Evolutionary conservation across 1,140 invertebrate genomes (phyloP).

Genomic region (Lanistes nyassanus): DNA sequence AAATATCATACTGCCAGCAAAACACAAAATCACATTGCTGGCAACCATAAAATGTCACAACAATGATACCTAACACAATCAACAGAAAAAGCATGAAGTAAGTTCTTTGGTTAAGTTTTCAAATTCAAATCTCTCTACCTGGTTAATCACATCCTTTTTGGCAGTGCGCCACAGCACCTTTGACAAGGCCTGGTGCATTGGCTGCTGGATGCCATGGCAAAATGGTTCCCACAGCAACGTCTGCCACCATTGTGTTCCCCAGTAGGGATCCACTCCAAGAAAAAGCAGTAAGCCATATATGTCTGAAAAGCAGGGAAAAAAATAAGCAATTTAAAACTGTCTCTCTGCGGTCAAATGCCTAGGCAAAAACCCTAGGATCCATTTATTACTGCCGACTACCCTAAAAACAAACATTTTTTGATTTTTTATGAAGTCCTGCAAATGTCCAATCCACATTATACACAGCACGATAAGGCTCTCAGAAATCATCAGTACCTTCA

Average conservation of each 20-base stretch:
- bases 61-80: not conserved
- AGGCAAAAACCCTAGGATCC: not conserved
- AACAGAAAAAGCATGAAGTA: not conserved
- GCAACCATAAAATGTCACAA: too few species aligned
- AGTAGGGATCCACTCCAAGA: slow-evolving; percentile 74
- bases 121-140: slow-evolving; percentile 59
- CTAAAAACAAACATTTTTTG: too few species aligned
- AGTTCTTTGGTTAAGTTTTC: not conserved
- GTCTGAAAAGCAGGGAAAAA: slow-evolving; percentile 65
- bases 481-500: slow-evolving; percentile 65
- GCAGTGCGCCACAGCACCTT: slow-evolving; percentile 78
- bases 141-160: slow-evolving; percentile 75
- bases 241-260: slow-evolving; percentile 71
- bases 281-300: slow-evolving; percentile 79
- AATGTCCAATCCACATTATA: too few species aligned
- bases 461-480: too few species aligned
- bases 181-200: slow-evolving; percentile 71
- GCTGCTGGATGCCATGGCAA: slow-evolving; percentile 65
- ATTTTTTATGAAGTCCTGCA: too few species aligned
- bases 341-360: not conserved
- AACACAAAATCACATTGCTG: too few species aligned
- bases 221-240: slow-evolving; percentile 72
- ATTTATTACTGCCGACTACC: too few species aligned
- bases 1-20: too few species aligned
- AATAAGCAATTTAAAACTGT: not conserved